Conservation (phyloP, 2,888 invertebrate genomes). For the Amblyjoppa proteus region DNA sequence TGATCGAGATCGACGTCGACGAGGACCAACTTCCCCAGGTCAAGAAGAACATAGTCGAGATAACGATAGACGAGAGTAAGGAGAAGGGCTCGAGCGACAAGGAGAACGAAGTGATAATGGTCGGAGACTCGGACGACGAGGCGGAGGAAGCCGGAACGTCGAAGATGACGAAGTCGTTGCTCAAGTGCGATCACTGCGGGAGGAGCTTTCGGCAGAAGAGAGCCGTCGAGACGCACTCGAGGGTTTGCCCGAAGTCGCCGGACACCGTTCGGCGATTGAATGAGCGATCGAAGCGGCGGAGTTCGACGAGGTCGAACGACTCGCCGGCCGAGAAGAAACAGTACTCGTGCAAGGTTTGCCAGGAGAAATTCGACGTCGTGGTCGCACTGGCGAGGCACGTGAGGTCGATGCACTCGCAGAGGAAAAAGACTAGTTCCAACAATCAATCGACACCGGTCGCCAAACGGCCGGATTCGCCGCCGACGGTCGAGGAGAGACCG, state of each 20-base stretch:
- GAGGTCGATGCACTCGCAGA: constrained; percentile 77
- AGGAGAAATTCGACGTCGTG: constrained; percentile 81
- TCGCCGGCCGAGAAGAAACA: constrained; percentile 69
- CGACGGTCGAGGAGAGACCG: constrained; percentile 21
- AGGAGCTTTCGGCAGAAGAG: constrained; percentile 79
- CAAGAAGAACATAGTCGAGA: constrained; percentile 76
- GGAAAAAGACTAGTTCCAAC: constrained; percentile 28
- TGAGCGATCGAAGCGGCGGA: constrained; percentile 47
- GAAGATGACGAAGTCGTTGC: constrained; percentile 61
- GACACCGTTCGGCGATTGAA: constrained; percentile 67
- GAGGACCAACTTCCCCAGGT: constrained; percentile 67
- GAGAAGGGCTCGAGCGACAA: constrained; percentile 83
- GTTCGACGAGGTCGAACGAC: constrained; percentile 52
- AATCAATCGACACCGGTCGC: constrained; percentile 24
- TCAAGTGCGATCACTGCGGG: constrained; percentile 79
- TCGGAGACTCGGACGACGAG: constrained; percentile 82
- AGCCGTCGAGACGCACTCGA: constrained; percentile 78
- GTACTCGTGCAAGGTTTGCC: constrained; percentile 81
- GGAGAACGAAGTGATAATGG: constrained; percentile 82
- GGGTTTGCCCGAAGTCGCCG: constrained; percentile 79
- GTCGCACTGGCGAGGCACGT: constrained; percentile 82
- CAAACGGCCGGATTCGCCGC: constrained; percentile 22
- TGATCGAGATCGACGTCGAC: constrained; percentile 82
- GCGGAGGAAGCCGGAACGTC: constrained; percentile 64
- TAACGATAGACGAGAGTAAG: constrained; percentile 80